Percentiles rank a stretch among this genome's conserved stretches.
phyloP scores from a whole-genome alignment of 2,113 vertebrate genomes.

The Heloderma charlesbogerti region DNA sequence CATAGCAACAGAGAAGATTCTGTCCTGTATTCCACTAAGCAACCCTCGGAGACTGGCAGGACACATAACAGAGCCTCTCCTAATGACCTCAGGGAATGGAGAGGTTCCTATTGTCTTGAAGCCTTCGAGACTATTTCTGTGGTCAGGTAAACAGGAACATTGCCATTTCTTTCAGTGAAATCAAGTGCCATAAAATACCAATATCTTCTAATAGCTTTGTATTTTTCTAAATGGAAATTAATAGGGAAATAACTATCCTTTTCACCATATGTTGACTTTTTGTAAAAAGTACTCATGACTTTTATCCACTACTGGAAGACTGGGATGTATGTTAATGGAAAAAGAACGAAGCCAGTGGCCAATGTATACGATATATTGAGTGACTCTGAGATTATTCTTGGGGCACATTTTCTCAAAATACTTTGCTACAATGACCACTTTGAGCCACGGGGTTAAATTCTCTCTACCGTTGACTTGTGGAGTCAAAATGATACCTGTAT shows the following conservation, averaged over 20 bases:
- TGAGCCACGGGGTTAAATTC: background rate
- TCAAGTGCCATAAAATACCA: background rate
- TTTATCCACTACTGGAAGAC: background rate
- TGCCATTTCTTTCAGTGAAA: slow-evolving; percentile 24
- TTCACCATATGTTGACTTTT: background rate
- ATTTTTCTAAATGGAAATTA: background rate
- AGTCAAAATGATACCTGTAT: background rate
- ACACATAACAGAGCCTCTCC: background rate
- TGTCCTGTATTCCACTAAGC: background rate
- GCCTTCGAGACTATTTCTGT: slow-evolving; percentile 1
- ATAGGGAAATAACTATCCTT: background rate
- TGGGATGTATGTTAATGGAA: background rate
- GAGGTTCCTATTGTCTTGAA: background rate
- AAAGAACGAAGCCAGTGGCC: background rate
- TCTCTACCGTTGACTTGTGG: background rate
- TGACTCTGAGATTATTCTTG: background rate
- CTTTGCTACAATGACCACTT: background rate
- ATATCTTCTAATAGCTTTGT: slow-evolving; percentile 5
- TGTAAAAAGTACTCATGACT: rapidly evolving
- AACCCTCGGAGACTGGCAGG: background rate
- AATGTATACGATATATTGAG: background rate
- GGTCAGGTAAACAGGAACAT: background rate
- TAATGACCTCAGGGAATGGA: background rate
- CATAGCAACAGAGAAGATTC: background rate
- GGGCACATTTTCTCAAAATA: background rate